Evolutionary conservation across 2,113 vertebrate genomes (phyloP), one percentile per base, ranked within the genome.

Genomic region (Dipodomys stephensi): DNA sequence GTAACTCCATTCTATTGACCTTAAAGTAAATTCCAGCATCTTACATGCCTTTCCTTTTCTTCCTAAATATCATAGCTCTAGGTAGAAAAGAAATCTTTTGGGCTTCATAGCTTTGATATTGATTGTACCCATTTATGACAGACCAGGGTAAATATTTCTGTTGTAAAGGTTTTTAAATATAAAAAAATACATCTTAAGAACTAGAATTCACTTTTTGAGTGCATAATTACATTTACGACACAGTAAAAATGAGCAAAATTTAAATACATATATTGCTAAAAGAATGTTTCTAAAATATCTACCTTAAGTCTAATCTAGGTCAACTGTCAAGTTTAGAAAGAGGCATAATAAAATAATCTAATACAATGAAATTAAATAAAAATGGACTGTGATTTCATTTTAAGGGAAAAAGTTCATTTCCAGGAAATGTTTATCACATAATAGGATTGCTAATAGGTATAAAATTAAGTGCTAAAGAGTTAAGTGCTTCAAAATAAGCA

Each of bases 321-420:
- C 71, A 16, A 79, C 94, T 85, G 27, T 9, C 76, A 81, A 77
- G 67, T 94, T 97, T 96, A 97, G 85, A 92, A 97, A 96, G 95
- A 97, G 97, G 72, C 71, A 94, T 92, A 96, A 82, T 95, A 93
- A 71, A 83, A 96, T 90, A 95, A 85, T 19, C 84, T 93, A 80
- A 88, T 93, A 39, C 83, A 80, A 71, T 65, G 71, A 97, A 97
- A 98, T 67, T 39, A 93, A 97, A 97, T n/a, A 96, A 1, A 96
- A 96, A 93, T 97, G 97, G 98, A 98, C 98, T 98, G 98, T 98
- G 98, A 98, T 94, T 98, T 98, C 98, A 98, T 98, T 98, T 98
- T 98, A 98, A 98, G 86, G 30, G 95, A 90, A 95, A 94, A 92
- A 88, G 19, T 0, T 93, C 89, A 97, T 95, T 97, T 95, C 95